These are phyloP conservation scores for Hylomyscus alleni DNA, from an alignment of 2,797 vertebrate genomes.

Conservation along the genomic window DNA sequence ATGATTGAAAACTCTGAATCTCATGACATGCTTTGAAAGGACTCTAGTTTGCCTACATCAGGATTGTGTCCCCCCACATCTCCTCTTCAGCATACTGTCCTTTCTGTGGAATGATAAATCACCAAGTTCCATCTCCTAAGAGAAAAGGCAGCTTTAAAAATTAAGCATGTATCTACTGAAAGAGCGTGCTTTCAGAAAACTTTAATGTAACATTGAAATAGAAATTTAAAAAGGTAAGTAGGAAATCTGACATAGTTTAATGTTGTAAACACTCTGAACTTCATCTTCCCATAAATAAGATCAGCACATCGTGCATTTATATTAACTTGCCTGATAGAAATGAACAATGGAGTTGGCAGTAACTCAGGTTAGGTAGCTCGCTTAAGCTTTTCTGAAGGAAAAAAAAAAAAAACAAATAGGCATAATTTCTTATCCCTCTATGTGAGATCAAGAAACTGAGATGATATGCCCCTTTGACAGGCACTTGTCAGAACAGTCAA, in stretches of 20 bases:
- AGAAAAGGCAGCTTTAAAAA: slow-evolving; percentile 35
- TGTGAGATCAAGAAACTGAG: slow-evolving; percentile 7
- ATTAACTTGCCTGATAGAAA: not conserved
- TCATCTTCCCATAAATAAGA: not conserved
- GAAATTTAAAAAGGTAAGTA: slow-evolving; percentile 40
- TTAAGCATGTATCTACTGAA: not conserved
- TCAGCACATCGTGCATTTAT: not conserved
- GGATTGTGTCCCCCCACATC: not conserved
- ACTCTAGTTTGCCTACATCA: not conserved
- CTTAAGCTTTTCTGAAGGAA: slow-evolving; percentile 33
- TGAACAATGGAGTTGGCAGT: not conserved
- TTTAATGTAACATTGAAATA: not conserved
- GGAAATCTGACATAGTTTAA: slow-evolving; percentile 34
- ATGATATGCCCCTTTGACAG: not conserved
- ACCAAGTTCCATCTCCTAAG: slow-evolving; percentile 17
- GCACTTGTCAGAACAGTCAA: not conserved
- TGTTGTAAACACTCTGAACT: slow-evolving; percentile 35
- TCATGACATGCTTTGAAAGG: not conserved
- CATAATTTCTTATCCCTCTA: not conserved
- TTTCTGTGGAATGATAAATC: not conserved
- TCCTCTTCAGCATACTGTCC: slow-evolving; percentile 10
- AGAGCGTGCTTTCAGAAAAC: slow-evolving; percentile 33
- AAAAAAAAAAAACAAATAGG: slow-evolving; percentile 30
- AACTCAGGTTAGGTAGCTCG: not conserved
- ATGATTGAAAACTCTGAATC: not conserved